Evolutionary conservation across 2,888 invertebrate genomes (phyloP), one percentile per base, ranked within the genome.

Genomic region (Hydroisotoma schaefferi): DNA sequence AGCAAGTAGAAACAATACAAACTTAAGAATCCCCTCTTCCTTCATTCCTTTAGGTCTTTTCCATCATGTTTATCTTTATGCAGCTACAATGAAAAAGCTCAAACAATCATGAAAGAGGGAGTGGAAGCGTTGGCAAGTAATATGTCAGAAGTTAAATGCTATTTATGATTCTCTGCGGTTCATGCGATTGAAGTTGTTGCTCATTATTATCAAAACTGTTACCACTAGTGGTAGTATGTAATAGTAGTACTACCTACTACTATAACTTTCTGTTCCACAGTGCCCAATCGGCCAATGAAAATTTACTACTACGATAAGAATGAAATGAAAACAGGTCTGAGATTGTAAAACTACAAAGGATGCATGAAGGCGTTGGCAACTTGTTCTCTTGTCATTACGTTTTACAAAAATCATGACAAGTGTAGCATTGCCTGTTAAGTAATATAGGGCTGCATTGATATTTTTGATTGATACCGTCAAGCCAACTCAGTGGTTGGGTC

Each of bases 311-410:
- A 25, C 12, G 53, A 40, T 23, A 26, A 52, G 15, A 53, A 53
- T 53, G 40, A 23, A 53, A 43, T 53, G 18, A 43, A 40, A 43
- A 40, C 43, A 25, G 25, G 18, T 18, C 25, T 5, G 40, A 53
- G 53, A 53, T 53, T 40, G 53, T 53, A 43, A n/a, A n/a, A n/a
- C n/a, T n/a, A n/a, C 25, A 53, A 53, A 52, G 52, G 53, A 53
- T 53, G n/a, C n/a, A 53, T 6, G 6, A 40, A 53, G 53, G 53
- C 53, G 53, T 53, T 53, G 53, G 53, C 53, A 53, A 53, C 40
- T 53, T 53, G 53, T 22, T 37, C 53, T 33, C 53, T 46, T 22
- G 46, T 46, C 20, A 53, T 53, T 53, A 40, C 15, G 53, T n/a
- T 43, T 43, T 40, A 53, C 43, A 40, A n/a, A n/a, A 40, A 53